Percentiles rank a stretch among this genome's conserved stretches.
Conservation (phyloP, 2,797 vertebrate species). For the Rhinoraja longicauda region DNA sequence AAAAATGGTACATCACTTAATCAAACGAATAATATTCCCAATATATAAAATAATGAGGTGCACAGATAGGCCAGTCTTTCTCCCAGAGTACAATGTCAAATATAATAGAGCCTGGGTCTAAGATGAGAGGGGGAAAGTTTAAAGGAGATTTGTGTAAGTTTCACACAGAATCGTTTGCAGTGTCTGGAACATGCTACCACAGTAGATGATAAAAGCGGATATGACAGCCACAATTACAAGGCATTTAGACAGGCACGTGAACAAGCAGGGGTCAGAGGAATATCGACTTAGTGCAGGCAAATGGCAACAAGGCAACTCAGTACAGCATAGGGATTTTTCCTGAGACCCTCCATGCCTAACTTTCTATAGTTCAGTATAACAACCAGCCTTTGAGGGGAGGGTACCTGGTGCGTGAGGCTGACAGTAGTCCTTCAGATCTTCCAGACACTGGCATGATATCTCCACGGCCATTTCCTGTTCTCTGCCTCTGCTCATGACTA, state of each 20-base stretch:
- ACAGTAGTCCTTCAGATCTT: conserved; percentile 75
- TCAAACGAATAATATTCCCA: background rate
- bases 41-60: background rate
- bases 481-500: conserved; percentile 53
- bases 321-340: background rate
- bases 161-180: too few species aligned
- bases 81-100: too few species aligned
- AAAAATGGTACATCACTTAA: background rate
- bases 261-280: too few species aligned
- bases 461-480: conserved; percentile 49
- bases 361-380: background rate
- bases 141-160: too few species aligned
- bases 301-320: background rate
- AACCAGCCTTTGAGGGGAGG: background rate
- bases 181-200: too few species aligned
- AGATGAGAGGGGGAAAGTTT: too few species aligned
- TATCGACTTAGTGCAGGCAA: too few species aligned
- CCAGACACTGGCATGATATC: conserved; percentile 62
- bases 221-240: too few species aligned
- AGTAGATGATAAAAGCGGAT: too few species aligned
- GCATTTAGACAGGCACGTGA: too few species aligned
- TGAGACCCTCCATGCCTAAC: background rate
- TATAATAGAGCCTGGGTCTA: too few species aligned
- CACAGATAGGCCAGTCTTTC: too few species aligned
- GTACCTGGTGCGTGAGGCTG: conserved; percentile 86